Base-by-base conservation (phyloP, 2,888 invertebrate genomes). In the Limnephilus rhombicus region DNA sequence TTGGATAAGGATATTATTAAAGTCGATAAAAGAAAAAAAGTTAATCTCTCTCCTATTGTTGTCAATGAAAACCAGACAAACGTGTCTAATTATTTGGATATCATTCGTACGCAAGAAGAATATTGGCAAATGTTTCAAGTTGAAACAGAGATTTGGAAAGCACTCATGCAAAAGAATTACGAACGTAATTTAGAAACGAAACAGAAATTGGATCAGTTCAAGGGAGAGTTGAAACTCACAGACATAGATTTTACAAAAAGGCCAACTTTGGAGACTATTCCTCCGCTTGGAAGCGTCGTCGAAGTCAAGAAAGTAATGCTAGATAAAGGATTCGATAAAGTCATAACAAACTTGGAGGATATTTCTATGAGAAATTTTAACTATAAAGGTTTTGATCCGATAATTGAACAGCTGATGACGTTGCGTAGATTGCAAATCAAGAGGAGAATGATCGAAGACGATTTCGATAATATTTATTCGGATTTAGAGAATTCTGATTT, bases 111-210 rank as follows among this genome's bases (percentile, higher is more conserved):
- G 5, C 92, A 93, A 83, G 93, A 93, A 91, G 93, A 93, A 87
- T 93, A 92, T 68, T 93, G 93, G 93, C 93, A 93, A 85, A 94
- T 96, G 94, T 96, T 96, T 93, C 95, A 95, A 93, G 95, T 96
- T 92, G 96, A 96, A 80, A 95, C 96, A 0, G 96, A 96, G 90
- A 95, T 96, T 95, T 96, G 96, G 96, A 96, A 95, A 90, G 96
- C 95, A 0, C 93, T 96, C 34, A 96, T 96, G 2, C 95, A 96
- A 91, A 95, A 96, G 90, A 96, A 96, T 94, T 94, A 96, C 18
- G 95, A 96, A 2, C 96, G 95, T 94, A 96, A 96, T 95, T 95
- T 96, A 87, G 96, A 96, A 92, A 95, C 96, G 0, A 95, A 95
- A 93, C 94, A 94, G 89, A 96, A 96, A 18, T 93, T 96, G 4